Evolutionary conservation across 2,113 vertebrate species (phyloP).

Genomic region (Elgaria multicarinata): DNA sequence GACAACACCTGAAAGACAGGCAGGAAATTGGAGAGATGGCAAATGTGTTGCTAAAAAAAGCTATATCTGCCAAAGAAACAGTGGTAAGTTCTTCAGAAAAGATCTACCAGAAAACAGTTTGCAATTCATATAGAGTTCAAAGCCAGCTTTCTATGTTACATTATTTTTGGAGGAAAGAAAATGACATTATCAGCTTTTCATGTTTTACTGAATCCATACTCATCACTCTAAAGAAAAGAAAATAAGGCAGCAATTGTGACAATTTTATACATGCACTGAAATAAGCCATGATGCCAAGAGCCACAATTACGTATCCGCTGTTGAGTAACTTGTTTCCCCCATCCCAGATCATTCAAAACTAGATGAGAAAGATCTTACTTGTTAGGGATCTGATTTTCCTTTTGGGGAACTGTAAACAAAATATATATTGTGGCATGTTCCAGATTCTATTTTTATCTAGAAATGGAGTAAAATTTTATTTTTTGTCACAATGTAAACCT

Average conservation of each 20-base stretch:
- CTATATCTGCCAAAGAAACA: conserved; percentile 86
- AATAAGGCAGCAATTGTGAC: not conserved
- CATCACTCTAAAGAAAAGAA: not conserved
- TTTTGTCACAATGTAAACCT: not conserved
- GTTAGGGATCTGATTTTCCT: not conserved
- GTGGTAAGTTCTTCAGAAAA: conserved; percentile 72
- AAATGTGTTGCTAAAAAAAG: conserved; percentile 76
- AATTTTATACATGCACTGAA: not conserved
- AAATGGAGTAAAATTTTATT: too few relatives aligned
- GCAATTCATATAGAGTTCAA: not conserved
- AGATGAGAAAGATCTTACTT: not conserved
- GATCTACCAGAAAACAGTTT: not conserved
- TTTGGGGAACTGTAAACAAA: not conserved
- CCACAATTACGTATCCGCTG: too few relatives aligned
- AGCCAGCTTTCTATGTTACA: not conserved
- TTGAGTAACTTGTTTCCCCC: not conserved
- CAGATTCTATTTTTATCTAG: not conserved
- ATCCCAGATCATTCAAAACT: not conserved
- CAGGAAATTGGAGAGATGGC: conserved; percentile 85
- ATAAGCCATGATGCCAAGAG: not conserved
- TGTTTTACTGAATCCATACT: fast-evolving
- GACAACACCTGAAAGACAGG: conserved; percentile 55
- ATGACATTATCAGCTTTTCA: not conserved
- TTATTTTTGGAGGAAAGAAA: not conserved
- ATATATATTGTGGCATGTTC: not conserved